A percentile compares a stretch with the other conserved stretches of the same genome.
Evolutionary conservation across 2,113 vertebrate genomes (phyloP).

Genomic region (Panthera leo): DNA sequence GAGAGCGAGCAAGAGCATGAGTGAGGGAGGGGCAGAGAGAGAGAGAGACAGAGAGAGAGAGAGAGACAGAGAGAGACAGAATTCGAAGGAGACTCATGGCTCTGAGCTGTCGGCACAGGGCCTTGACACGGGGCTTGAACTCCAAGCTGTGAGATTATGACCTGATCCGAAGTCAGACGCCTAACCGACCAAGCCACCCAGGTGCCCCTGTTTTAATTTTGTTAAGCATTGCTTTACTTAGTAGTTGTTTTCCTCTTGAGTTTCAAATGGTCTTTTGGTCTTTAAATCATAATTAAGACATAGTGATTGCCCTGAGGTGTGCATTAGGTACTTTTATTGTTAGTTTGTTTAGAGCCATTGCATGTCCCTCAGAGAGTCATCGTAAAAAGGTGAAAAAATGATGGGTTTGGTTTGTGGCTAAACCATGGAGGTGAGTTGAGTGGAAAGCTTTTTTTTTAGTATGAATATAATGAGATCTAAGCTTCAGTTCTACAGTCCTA

Average conservation of each 20-base stretch:
- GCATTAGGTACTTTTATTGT: neutral
- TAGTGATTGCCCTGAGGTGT: neutral
- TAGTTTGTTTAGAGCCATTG: neutral
- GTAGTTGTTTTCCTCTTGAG: neutral
- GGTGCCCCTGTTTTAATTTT: neutral
- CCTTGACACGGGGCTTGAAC: no score
- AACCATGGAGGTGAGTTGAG: neutral
- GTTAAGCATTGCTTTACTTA: neutral
- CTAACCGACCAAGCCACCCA: no score
- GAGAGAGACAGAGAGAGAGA: no score
- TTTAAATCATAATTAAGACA: neutral
- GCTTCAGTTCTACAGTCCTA: neutral
- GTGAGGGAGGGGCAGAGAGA: no score
- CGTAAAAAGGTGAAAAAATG: neutral
- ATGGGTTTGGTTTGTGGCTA: neutral
- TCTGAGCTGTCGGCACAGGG: no score
- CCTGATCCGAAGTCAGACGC: no score
- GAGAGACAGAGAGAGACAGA: no score
- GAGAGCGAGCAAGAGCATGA: no score
- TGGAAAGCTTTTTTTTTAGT: slow-evolving; percentile 21
- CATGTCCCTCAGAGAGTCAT: neutral
- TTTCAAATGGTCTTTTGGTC: neutral
- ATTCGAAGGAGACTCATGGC: no score
- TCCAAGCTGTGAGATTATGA: no score
- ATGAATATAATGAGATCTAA: neutral